phyloP scores from a whole-genome alignment of 1,140 invertebrate species.

The Musca domestica region DNA sequence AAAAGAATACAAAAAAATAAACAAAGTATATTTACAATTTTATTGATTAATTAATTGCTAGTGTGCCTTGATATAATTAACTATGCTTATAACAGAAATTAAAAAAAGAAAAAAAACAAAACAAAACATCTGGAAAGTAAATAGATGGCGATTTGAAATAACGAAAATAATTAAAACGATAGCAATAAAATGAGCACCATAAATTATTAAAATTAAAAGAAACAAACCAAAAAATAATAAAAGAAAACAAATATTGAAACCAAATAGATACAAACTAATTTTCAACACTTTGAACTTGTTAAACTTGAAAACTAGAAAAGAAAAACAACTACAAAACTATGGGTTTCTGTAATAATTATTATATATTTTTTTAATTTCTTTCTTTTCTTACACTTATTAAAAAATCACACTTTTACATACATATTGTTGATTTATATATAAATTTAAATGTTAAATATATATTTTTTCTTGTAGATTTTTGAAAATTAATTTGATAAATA shows the following conservation, averaged over 20 bases:
- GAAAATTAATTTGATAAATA: not conserved
- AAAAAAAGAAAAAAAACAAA: constrained; percentile 5
- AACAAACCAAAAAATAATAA: not conserved
- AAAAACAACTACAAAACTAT: not conserved
- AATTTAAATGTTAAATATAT: not conserved
- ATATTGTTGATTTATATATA: constrained; percentile 2
- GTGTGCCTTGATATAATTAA: constrained; percentile 49
- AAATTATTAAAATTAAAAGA: not conserved
- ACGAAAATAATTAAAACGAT: not conserved
- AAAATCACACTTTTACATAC: not conserved
- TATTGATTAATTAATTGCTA: constrained; percentile 33
- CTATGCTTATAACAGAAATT: constrained; percentile 7
- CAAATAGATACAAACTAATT: not conserved
- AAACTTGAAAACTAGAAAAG: too few species aligned
- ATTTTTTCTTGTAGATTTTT: not conserved
- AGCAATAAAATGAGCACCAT: not conserved
- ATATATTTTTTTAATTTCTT: not conserved
- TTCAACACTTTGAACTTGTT: not conserved
- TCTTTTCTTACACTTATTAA: not conserved
- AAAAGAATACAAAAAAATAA: too few species aligned
- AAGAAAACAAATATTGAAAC: too few species aligned
- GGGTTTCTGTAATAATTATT: not conserved
- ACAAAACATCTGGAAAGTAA: not conserved
- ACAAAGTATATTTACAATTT: too few species aligned
- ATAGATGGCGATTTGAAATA: not conserved